Conservation (phyloP, 2,888 invertebrate species). For the Hoplodrina blanda region DNA sequence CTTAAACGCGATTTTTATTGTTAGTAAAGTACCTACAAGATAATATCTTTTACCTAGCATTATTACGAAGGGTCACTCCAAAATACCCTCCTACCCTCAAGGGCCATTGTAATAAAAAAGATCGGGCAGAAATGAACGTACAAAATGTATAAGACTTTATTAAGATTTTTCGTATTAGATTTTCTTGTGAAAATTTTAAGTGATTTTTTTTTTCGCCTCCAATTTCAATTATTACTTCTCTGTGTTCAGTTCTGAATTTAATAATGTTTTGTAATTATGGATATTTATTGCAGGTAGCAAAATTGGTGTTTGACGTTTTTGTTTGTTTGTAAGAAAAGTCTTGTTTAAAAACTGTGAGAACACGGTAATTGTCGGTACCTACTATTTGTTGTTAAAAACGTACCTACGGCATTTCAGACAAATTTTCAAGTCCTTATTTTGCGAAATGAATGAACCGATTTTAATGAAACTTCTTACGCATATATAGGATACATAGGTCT, state of each 20-base stretch:
- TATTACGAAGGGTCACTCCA: slow-evolving; percentile 71
- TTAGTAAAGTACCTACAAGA: slow-evolving; percentile 73
- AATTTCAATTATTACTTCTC: slow-evolving; percentile 48
- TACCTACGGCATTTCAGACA: no score
- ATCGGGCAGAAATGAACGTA: slow-evolving; percentile 63
- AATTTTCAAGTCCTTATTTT: no score
- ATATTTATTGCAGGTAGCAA: slow-evolving; percentile 7
- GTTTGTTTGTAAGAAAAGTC: background rate
- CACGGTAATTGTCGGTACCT: background rate
- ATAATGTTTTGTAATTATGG: slow-evolving; percentile 35
- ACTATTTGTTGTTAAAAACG: no score
- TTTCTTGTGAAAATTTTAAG: slow-evolving; percentile 49
- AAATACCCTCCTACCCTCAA: slow-evolving; percentile 68
- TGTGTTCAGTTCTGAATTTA: slow-evolving; percentile 27
- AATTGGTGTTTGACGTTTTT: slow-evolving; percentile 6
- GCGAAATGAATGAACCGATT: no score
- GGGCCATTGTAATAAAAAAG: slow-evolving; percentile 64
- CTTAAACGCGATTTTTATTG: slow-evolving; percentile 73
- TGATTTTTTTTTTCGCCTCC: slow-evolving; percentile 16
- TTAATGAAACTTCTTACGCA: no score
- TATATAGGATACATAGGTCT: no score
- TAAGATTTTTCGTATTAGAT: slow-evolving; percentile 58
- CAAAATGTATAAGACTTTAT: slow-evolving; percentile 67
- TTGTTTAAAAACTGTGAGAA: background rate
- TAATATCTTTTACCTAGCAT: slow-evolving; percentile 76